Base-by-base conservation (phyloP, 2,113 vertebrate species). In the Callipepla californica region DNA sequence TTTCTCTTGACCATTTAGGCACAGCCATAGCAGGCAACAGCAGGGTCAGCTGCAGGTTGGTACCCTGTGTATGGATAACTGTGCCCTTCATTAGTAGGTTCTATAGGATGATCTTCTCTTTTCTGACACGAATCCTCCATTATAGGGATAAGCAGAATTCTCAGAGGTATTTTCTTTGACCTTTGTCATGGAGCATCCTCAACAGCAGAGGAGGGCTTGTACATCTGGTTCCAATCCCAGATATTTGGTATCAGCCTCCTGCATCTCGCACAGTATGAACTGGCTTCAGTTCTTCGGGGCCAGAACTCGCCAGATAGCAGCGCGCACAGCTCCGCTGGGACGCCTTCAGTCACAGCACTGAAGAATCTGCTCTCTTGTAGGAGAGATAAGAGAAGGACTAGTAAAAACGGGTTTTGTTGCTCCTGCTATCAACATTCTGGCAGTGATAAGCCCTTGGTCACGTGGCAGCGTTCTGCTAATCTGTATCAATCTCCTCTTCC, bases 331-430 rank as follows among this genome's bases (percentile, higher is more conserved):
- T 90, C 93, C 53, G 1, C 80, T 58, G 90, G 87, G 82, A 75
- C 58, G 65, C 87, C 68, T 85, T 89, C 87, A 65, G 91, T 91
- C 80, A 45, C 80, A 40, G 4, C 65, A 7, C 48, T 75, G 93
- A 83, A 40, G 73, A 90, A 85, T 81, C 77, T 83, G 36, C 83
- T 93, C 53, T 91, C 93, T 86, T 81, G 44, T 70, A 69, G 42
- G 51, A 72, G 57, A 92, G 80, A 78, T 89, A 96, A 94, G 78
- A 48, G 78, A 47, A 68, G 57, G 73, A 93, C 61, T 45, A 80
- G 89, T 68, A 91, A 91, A 87, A 80, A 77, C 8, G 6, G 83
- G 82, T 61, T 91, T 68, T 80, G 79, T 91, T 91, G 53, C 59
- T 75, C 83, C 77, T 53, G 76, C 85, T 86, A 11, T 91, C 93